Conservation (phyloP, 2,797 vertebrate genomes). For the Semotilus atromaculatus region DNA sequence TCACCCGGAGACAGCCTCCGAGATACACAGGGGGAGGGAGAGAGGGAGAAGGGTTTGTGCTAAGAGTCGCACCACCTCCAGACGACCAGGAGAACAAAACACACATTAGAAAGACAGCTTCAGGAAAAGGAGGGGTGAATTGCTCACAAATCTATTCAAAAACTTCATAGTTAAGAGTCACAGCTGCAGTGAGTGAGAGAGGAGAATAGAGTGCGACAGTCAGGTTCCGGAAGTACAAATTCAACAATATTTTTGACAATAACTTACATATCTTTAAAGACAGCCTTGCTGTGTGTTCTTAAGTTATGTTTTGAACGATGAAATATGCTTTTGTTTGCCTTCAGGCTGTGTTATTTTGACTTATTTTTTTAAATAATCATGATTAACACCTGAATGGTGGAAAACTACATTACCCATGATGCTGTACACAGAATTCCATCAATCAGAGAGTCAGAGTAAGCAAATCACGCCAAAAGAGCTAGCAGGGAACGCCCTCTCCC, state of each 20-base stretch:
- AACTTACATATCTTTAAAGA: not conserved
- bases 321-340: not conserved
- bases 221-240: not conserved
- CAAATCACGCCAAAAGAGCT: not conserved
- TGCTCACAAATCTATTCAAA: slow-evolving; percentile 7
- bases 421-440: not conserved
- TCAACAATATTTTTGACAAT: not conserved
- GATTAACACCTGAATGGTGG: not conserved
- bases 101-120: slow-evolving; percentile 66
- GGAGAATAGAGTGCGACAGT: slow-evolving; percentile 17
- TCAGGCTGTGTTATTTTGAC: not conserved
- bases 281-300: not conserved
- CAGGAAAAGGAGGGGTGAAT: slow-evolving; percentile 34
- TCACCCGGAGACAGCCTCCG: slow-evolving; percentile 83
- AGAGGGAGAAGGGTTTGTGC: slow-evolving; percentile 77
- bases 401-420: not conserved
- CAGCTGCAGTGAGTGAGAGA: slow-evolving; percentile 1
- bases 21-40: slow-evolving; percentile 80
- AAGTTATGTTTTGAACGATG: not conserved
- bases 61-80: slow-evolving; percentile 76
- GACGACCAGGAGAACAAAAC: slow-evolving; percentile 67
- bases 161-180: not conserved
- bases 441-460: not conserved
- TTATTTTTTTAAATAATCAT: not conserved
- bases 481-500: not conserved